Evolutionary conservation across 2,888 invertebrate species (phyloP).

Genomic region (Fissipunctia ypsillon): DNA sequence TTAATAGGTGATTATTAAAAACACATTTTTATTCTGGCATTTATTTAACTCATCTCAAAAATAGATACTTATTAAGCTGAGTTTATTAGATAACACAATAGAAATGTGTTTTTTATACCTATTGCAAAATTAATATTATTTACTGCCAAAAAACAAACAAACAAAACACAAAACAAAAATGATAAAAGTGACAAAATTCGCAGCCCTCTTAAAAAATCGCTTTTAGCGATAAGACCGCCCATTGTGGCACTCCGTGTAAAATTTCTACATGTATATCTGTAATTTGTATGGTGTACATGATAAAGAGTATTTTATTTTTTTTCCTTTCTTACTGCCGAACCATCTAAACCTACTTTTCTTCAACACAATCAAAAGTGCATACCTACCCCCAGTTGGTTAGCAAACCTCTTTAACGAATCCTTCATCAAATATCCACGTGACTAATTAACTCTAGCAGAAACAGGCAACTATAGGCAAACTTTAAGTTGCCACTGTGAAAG

Average conservation of each 20-base stretch:
- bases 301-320: too few species aligned
- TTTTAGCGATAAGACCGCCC: neutral
- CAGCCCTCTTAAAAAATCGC: neutral
- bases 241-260: neutral
- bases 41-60: too few species aligned
- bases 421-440: constrained; percentile 44
- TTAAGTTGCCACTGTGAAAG: constrained; percentile 11
- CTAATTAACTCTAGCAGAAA: constrained; percentile 34
- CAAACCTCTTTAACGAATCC: neutral
- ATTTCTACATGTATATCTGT: neutral
- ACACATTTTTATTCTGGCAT: too few species aligned
- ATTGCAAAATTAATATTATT: too few species aligned
- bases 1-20: too few species aligned
- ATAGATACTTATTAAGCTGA: too few species aligned
- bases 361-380: neutral
- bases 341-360: neutral
- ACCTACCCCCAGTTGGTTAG: constrained; percentile 10
- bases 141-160: too few species aligned
- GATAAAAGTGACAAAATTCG: too few species aligned
- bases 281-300: neutral
- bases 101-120: too few species aligned
- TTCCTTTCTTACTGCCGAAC: neutral
- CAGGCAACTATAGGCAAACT: constrained; percentile 23
- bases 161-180: too few species aligned
- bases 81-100: too few species aligned